These are phyloP conservation scores for Beroe forskalii DNA, from an alignment of 37 sponge, comb jelly and placozoan genomes.

Conservation along the genomic window DNA sequence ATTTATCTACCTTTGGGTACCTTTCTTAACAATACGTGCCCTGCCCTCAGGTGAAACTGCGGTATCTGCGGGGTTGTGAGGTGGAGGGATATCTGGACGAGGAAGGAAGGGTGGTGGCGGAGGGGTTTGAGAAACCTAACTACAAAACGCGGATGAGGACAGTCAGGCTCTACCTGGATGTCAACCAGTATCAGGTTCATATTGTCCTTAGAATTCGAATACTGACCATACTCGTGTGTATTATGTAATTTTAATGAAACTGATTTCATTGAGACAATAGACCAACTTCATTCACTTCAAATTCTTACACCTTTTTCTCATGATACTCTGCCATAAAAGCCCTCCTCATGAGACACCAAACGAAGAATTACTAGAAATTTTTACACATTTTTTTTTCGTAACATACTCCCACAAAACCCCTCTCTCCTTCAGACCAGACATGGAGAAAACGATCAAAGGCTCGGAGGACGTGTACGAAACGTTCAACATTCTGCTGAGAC, in stretches of 20 bases:
- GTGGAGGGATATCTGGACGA: constrained; percentile 97
- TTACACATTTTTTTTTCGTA: not conserved
- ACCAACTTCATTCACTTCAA: too few relatives aligned
- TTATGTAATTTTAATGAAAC: too few relatives aligned
- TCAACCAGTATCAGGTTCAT: constrained; percentile 90
- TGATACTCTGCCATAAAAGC: too few relatives aligned
- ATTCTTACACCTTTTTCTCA: too few relatives aligned
- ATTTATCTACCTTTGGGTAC: too few relatives aligned
- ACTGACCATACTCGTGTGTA: too few relatives aligned
- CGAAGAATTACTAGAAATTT: too few relatives aligned
- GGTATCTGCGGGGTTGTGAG: constrained; percentile 95
- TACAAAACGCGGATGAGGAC: constrained; percentile 75
- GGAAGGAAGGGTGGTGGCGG: constrained; percentile 89
- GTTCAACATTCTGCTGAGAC: constrained; percentile 88
- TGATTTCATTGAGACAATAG: too few relatives aligned
- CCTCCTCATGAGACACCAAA: too few relatives aligned
- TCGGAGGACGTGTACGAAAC: constrained; percentile 87
- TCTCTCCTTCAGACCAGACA: constrained; percentile 13
- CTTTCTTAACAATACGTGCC: too few relatives aligned
- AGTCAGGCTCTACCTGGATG: constrained; percentile 89
- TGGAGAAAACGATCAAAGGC: constrained; percentile 59
- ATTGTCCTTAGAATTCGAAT: too few relatives aligned
- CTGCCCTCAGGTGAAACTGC: constrained; percentile 71
- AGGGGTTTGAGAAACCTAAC: constrained; percentile 79
- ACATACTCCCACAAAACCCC: too few relatives aligned